These are phyloP conservation scores for Troglohyphantes excavatus DNA, from an alignment of 2,888 invertebrate species.

Conservation along the genomic window DNA sequence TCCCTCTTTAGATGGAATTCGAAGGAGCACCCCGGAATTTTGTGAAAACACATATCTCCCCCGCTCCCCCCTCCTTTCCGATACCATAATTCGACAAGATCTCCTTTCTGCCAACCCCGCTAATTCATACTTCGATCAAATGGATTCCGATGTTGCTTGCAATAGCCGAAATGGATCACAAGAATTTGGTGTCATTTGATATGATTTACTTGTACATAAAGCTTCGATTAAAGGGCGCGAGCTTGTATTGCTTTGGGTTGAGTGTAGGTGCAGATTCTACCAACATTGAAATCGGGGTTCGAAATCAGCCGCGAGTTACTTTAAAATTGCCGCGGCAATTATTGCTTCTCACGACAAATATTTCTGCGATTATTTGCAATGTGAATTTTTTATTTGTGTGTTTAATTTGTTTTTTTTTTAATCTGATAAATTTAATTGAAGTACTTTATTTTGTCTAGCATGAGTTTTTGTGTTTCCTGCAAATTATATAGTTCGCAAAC, in stretches of 20 bases:
- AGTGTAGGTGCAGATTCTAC: background rate
- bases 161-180: conserved; percentile 40
- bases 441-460: too few species aligned
- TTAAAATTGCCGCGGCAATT: too few species aligned
- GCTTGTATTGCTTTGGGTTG: background rate
- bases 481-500: too few species aligned
- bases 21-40: conserved; percentile 24
- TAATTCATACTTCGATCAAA: conserved; percentile 72
- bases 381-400: background rate
- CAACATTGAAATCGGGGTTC: too few species aligned
- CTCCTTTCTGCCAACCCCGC: conserved; percentile 28
- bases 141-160: conserved; percentile 42
- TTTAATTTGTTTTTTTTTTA: too few species aligned
- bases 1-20: conserved; percentile 32
- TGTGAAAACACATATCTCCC: conserved; percentile 39
- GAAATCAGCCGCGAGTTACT: background rate
- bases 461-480: too few species aligned
- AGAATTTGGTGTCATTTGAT: conserved; percentile 46
- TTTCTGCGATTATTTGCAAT: too few species aligned
- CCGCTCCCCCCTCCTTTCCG: too few species aligned
- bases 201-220: conserved; percentile 56
- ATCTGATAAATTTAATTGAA: too few species aligned
- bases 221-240: background rate
- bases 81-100: conserved; percentile 44
- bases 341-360: too few species aligned